Conservation (phyloP, 2,113 vertebrate species). For the Enhydra lutris region DNA sequence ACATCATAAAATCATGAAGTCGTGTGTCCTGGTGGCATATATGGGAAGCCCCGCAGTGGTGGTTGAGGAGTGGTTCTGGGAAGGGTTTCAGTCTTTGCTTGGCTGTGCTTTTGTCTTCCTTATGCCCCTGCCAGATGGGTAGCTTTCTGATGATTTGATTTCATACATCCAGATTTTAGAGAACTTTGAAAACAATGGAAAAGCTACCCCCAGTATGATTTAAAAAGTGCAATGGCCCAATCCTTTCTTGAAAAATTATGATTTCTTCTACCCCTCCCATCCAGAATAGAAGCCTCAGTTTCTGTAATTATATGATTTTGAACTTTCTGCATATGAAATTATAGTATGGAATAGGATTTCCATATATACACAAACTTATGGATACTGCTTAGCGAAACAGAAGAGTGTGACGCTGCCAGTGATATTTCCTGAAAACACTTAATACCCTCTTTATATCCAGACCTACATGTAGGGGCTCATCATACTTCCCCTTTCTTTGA, state of each 20-base stretch:
- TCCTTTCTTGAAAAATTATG: neutral
- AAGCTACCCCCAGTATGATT: neutral
- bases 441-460: neutral
- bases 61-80: no score
- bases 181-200: neutral
- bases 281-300: neutral
- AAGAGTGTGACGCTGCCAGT: neutral
- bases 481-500: neutral
- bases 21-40: neutral
- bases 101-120: neutral
- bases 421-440: neutral
- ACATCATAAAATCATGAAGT: neutral
- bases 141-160: neutral
- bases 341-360: neutral
- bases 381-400: no score
- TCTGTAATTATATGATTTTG: neutral
- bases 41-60: neutral
- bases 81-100: neutral
- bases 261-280: neutral
- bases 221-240: neutral
- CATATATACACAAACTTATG: neutral
- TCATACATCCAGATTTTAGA: neutral
- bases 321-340: neutral
- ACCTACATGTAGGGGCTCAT: neutral
- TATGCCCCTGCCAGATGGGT: neutral